Evolutionary conservation across 2,113 vertebrate genomes (phyloP).

Genomic region (Setophaga kirtlandii): DNA sequence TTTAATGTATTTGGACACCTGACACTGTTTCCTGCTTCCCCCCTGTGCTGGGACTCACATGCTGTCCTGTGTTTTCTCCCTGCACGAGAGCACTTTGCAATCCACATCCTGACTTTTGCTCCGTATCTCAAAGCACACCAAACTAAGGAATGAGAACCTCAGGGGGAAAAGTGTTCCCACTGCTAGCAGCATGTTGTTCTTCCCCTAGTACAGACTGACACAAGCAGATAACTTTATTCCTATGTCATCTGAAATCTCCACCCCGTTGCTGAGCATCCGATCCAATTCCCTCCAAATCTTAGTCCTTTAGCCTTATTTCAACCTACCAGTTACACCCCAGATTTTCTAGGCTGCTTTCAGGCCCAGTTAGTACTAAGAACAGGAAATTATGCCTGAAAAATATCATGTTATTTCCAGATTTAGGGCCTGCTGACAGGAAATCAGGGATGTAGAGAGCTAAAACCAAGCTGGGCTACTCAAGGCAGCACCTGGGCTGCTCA

Average conservation of each 20-base stretch:
- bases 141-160: slow-evolving; percentile 22
- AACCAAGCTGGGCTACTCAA: not conserved
- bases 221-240: not conserved
- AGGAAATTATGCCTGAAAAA: not conserved
- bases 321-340: not conserved
- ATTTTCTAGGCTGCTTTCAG: not conserved
- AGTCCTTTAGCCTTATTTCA: not conserved
- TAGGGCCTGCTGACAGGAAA: not conserved
- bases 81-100: not conserved
- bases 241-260: not conserved
- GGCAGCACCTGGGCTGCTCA: not conserved
- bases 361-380: not conserved
- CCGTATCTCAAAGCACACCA: not conserved
- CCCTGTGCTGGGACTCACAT: not conserved
- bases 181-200: not conserved
- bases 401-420: not conserved
- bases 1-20: slow-evolving; percentile 34
- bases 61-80: not conserved
- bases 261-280: not conserved
- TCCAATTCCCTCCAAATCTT: not conserved
- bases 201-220: not conserved
- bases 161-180: not conserved
- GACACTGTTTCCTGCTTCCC: slow-evolving; percentile 20
- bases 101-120: slow-evolving; percentile 22
- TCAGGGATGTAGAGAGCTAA: not conserved